Conservation (phyloP, 2,888 invertebrate genomes). For the Dioctria linearis region DNA sequence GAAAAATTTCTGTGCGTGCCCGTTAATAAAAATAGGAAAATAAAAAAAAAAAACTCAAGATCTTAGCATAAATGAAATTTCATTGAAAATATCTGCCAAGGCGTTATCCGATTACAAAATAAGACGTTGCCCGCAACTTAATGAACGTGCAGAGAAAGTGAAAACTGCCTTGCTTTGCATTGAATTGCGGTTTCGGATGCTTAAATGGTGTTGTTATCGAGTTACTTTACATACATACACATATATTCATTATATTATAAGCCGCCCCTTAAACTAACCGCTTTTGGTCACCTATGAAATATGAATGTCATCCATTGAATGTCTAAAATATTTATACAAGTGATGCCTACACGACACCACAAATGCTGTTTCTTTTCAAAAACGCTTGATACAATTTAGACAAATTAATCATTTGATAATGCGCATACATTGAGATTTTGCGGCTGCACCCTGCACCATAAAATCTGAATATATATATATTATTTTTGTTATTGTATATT, state of each 20-base stretch:
- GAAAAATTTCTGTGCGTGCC: conserved; percentile 13
- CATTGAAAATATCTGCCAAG: conserved; percentile 36
- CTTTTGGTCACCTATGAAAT: too few species aligned
- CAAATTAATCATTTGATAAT: too few species aligned
- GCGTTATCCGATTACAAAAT: conserved; percentile 50
- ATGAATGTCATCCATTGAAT: too few species aligned
- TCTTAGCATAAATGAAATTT: conserved; percentile 25
- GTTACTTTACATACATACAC: neutral
- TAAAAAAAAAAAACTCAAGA: neutral
- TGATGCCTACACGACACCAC: too few species aligned
- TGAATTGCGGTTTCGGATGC: conserved; percentile 24
- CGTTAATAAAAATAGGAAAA: conserved; percentile 20
- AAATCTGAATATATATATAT: too few species aligned
- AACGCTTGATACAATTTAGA: too few species aligned
- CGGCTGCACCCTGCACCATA: neutral
- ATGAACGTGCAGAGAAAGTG: conserved; percentile 46
- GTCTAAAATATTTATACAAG: too few species aligned
- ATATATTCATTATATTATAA: too few species aligned
- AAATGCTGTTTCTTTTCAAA: too few species aligned
- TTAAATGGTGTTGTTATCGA: conserved; percentile 15
- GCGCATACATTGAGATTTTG: neutral
- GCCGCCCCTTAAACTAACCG: too few species aligned
- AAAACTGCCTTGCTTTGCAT: conserved; percentile 25
- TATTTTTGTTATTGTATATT: too few species aligned
- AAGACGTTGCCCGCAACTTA: conserved; percentile 24